These are phyloP conservation scores for Brienomyrus longianalis DNA, from an alignment of 2,113 vertebrate genomes.

Conservation along the genomic window DNA sequence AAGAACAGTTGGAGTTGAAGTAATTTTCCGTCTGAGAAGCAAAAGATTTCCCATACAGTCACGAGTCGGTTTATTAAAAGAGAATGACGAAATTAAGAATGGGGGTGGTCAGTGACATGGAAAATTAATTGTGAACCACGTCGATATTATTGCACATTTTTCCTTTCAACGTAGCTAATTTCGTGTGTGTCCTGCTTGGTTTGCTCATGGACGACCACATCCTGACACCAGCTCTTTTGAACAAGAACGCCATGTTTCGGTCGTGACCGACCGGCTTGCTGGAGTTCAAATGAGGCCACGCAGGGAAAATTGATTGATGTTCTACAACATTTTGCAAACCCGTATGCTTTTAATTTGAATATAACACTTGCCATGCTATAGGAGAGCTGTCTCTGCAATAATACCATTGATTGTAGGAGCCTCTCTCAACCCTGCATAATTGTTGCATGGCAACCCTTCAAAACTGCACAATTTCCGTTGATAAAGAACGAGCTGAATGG, in stretches of 20 bases:
- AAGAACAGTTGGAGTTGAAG: slow-evolving; percentile 98
- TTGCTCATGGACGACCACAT: background rate
- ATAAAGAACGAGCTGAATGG: slow-evolving; percentile 55
- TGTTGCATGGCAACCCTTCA: slow-evolving; percentile 61
- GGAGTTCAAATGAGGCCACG: slow-evolving; percentile 16
- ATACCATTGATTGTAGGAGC: slow-evolving; percentile 47
- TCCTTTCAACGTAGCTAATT: background rate
- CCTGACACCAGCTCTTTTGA: slow-evolving; percentile 32
- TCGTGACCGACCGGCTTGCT: background rate
- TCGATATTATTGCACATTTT: slow-evolving; percentile 4
- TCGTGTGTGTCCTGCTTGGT: background rate
- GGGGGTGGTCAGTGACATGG: background rate
- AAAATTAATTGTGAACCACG: slow-evolving; percentile 10
- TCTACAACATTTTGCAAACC: background rate
- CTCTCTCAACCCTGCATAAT: slow-evolving; percentile 60
- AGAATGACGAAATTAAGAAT: slow-evolving; percentile 32
- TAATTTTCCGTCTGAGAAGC: slow-evolving; percentile 87
- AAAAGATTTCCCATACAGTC: slow-evolving; percentile 21
- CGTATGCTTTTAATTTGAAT: slow-evolving; percentile 2
- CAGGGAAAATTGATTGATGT: background rate
- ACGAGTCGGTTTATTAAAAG: background rate
- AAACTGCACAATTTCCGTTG: slow-evolving; percentile 60
- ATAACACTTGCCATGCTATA: slow-evolving; percentile 33
- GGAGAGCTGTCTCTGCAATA: slow-evolving; percentile 39
- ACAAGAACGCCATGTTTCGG: slow-evolving; percentile 44